A percentile compares a stretch with the other conserved stretches of the same genome.
These are phyloP conservation scores for Luperina testacea DNA, from an alignment of 2,888 invertebrate species.

Conservation along the genomic window DNA sequence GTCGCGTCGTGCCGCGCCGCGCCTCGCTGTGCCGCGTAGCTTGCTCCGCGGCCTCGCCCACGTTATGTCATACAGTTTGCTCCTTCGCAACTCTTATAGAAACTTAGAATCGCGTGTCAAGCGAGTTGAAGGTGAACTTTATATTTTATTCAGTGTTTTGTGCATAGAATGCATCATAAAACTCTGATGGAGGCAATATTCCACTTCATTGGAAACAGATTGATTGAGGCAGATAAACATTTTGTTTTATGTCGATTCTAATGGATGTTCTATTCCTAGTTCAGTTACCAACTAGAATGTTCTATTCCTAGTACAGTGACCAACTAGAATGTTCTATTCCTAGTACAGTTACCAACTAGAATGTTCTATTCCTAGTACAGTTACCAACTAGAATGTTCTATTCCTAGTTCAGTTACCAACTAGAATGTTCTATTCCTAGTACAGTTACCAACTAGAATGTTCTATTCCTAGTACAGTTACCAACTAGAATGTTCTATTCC, in stretches of 20 bases:
- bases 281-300: too few species aligned
- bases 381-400: too few species aligned
- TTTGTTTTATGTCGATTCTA: background rate
- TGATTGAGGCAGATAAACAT: conserved; percentile 4
- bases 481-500: background rate
- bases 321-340: background rate
- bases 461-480: too few species aligned
- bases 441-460: background rate
- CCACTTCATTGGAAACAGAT: conserved; percentile 9
- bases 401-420: background rate
- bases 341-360: background rate
- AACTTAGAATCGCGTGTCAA: conserved; percentile 3
- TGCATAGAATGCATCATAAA: background rate
- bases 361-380: too few species aligned
- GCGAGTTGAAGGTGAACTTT: background rate
- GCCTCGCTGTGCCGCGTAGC: background rate
- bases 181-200: background rate
- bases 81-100: conserved; percentile 6
- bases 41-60: too few species aligned
- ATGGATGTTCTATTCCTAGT: background rate
- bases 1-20: conserved; percentile 1
- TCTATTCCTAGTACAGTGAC: too few species aligned
- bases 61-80: background rate
- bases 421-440: background rate
- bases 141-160: conserved; percentile 13